Percentiles rank a stretch among this genome's conserved stretches.
phyloP scores from a whole-genome alignment of 1,140 invertebrate genomes.

The Hyposmocoma kahamanoa region DNA sequence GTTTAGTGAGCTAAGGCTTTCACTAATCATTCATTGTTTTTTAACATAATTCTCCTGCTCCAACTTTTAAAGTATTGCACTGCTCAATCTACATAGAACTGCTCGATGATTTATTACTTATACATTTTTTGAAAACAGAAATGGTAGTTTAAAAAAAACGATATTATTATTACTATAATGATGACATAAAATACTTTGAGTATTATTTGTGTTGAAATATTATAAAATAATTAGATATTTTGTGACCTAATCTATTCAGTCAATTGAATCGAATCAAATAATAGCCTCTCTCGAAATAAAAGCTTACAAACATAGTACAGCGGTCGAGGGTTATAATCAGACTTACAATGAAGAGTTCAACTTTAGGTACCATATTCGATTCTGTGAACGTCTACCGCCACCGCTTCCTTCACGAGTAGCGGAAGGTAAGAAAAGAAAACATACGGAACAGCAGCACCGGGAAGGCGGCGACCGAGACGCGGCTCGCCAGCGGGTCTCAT shows the following conservation, averaged over 20 bases:
- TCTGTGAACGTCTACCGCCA: constrained; percentile 11
- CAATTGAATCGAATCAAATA: constrained; percentile 67
- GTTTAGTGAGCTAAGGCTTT: constrained; percentile 62
- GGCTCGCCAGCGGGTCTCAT: too few species aligned
- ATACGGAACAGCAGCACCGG: constrained; percentile 28
- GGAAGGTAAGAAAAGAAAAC: constrained; percentile 25
- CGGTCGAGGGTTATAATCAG: constrained; percentile 15
- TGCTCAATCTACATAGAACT: constrained; percentile 3
- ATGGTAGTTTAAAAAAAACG: background rate
- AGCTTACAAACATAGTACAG: constrained; percentile 26
- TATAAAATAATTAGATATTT: constrained; percentile 43
- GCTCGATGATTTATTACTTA: too few species aligned
- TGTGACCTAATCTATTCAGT: constrained; percentile 71
- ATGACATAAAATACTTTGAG: constrained; percentile 34
- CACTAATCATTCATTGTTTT: constrained; percentile 30
- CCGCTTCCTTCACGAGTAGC: constrained; percentile 12
- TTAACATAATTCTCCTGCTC: constrained; percentile 18
- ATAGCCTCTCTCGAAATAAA: constrained; percentile 64
- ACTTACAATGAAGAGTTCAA: constrained; percentile 19
- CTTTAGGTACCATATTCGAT: constrained; percentile 12
- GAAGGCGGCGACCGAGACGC: too few species aligned
- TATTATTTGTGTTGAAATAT: constrained; percentile 49
- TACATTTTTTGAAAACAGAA: too few species aligned
- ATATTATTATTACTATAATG: constrained; percentile 3
- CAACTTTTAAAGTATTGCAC: constrained; percentile 43